Evolutionary conservation across 2,888 invertebrate genomes (phyloP), one percentile per base, ranked within the genome.

Genomic region (Tolmerus cingulatus): DNA sequence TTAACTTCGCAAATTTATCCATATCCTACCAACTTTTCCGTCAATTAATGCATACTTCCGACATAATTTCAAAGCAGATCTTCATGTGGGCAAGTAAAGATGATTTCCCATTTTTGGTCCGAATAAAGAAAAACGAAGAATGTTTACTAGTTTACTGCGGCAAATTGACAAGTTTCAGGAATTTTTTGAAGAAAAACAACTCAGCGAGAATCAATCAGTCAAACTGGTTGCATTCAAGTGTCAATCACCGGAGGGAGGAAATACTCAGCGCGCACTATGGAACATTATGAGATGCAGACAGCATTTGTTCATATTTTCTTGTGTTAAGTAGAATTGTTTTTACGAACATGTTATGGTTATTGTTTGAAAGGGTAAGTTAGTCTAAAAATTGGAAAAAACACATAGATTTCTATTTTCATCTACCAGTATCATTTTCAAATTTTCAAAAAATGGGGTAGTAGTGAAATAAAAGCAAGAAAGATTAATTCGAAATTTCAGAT

Each of bases 161-260:
- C 86, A 86, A 86, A 86, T 86, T 86, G 86, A 86, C 86, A 86
- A 86, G 66, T 76, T 76, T 86, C 46, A 76, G 51, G 76, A 76
- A 86, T 74, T 86, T 46, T 81, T 86, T 86, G 86, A 86, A 37
- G 43, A 86, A 82, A 86, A 86, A 86, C 86, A 76, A 76, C 76
- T 76, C 76, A 86, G 46, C 46, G 74, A 76, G 40, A 30, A 86
- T 86, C 86, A 86, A 87, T 87, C 86, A 87, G 81, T 86, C 86
- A 86, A 79, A 88, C 55, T 27, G 76, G 74, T 23, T 74, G 74
- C 88, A 88, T 88, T 86, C 86, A 88, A 77, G 86, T 88, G 88
- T 84, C 88, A 88, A 88, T 86, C 86, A 86, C 14, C 14, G 51
- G 19, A 57, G 37, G 19, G 27, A 27, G 37, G 30, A 30, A 12